These are phyloP conservation scores for Luidia sarsii DNA, from an alignment of 53 echinoderm and acorn worm species.

Conservation along the genomic window DNA sequence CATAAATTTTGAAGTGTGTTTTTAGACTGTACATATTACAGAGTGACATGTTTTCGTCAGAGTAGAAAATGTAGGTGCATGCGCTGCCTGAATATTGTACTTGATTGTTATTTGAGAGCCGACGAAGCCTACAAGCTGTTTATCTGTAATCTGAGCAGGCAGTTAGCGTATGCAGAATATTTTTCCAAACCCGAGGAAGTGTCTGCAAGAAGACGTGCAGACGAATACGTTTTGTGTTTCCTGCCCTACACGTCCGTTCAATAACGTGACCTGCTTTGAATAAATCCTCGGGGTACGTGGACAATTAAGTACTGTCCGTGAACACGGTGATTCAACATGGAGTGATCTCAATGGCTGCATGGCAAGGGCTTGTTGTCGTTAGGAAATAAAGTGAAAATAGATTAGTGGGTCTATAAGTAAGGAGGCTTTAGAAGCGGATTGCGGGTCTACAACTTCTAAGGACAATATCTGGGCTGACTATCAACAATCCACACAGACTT, in stretches of 20 bases:
- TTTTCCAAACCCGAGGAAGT: slow-evolving; percentile 28
- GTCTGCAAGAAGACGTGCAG: slow-evolving; percentile 25
- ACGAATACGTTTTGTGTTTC: slow-evolving; percentile 53
- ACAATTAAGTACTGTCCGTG: slow-evolving; percentile 46
- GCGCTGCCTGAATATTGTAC: not conserved
- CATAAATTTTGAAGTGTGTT: no score
- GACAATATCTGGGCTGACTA: slow-evolving; percentile 8
- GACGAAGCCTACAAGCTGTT: slow-evolving; percentile 26
- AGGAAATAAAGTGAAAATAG: slow-evolving; percentile 34
- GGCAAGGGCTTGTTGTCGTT: slow-evolving; percentile 17
- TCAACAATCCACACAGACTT: no score
- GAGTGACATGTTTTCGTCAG: no score
- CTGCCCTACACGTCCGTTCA: slow-evolving; percentile 38
- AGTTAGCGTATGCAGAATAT: slow-evolving; percentile 24
- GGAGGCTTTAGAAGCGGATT: slow-evolving; percentile 7
- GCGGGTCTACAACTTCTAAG: not conserved
- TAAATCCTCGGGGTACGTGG: slow-evolving; percentile 38
- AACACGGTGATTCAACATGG: slow-evolving; percentile 45
- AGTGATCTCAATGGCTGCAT: not conserved
- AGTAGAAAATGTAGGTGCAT: no score
- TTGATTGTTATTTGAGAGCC: slow-evolving; percentile 16
- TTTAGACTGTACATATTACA: no score
- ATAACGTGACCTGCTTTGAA: slow-evolving; percentile 50
- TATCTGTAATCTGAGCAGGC: slow-evolving; percentile 41
- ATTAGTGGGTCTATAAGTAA: slow-evolving; percentile 14